Percentiles rank a stretch among this genome's conserved stretches.
Evolutionary conservation across 1,140 invertebrate species (phyloP).

Genomic region (Gryon sp.): DNA sequence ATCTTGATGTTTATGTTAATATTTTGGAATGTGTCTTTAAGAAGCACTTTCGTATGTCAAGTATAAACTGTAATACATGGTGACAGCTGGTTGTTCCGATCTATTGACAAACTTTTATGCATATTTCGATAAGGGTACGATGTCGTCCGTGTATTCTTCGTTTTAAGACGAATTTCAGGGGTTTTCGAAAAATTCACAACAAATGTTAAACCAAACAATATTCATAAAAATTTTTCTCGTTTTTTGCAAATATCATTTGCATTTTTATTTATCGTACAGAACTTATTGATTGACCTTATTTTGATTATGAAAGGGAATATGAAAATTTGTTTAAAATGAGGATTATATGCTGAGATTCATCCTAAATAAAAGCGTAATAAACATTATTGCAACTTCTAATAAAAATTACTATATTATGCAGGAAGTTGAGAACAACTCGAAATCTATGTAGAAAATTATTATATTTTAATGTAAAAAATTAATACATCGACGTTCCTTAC

Average conservation of each 20-base stretch:
- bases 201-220: slow-evolving; percentile 19
- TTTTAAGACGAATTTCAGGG: slow-evolving; percentile 11
- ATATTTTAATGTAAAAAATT: too few species aligned
- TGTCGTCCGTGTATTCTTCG: slow-evolving; percentile 5
- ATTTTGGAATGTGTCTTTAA: slow-evolving; percentile 23
- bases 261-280: background rate
- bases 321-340: too few species aligned
- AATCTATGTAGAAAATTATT: too few species aligned
- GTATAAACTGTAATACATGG: slow-evolving; percentile 32
- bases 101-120: slow-evolving; percentile 70
- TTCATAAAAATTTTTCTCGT: slow-evolving; percentile 14
- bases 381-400: too few species aligned
- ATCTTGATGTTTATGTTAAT: slow-evolving; percentile 22
- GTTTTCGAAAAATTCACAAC: slow-evolving; percentile 2
- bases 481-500: too few species aligned
- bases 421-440: background rate
- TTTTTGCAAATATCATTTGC: slow-evolving; percentile 4
- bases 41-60: slow-evolving; percentile 28
- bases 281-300: slow-evolving; percentile 28
- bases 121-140: slow-evolving; percentile 4
- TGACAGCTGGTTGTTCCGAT: slow-evolving; percentile 65
- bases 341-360: too few species aligned
- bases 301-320: too few species aligned
- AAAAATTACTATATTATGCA: too few species aligned
- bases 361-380: too few species aligned